Conservation (phyloP, 1,140 invertebrate species). For the Elysia chlorotica region DNA sequence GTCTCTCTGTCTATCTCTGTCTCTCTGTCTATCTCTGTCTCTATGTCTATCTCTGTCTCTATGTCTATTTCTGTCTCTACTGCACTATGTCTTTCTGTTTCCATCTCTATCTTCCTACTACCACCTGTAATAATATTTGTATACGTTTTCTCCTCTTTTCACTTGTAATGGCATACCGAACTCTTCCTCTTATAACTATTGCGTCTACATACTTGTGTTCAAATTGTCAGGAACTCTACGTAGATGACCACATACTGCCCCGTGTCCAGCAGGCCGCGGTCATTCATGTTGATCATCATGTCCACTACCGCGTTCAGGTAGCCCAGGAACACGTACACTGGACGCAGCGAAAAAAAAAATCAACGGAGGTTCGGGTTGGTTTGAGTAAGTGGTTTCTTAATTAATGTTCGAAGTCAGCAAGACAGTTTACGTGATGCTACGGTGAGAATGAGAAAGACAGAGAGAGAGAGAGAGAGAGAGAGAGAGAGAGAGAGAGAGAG, state of each 20-base stretch:
- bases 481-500: not conserved
- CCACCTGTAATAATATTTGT: no score
- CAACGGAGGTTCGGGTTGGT: no score
- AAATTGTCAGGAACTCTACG: slow-evolving; percentile 77
- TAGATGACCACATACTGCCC: slow-evolving; percentile 96
- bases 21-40: not conserved
- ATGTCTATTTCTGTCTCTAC: no score
- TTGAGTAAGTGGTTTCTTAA: no score
- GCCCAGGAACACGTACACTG: slow-evolving; percentile 93
- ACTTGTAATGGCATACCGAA: no score
- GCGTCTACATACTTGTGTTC: no score
- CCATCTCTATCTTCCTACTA: no score
- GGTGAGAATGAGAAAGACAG: not conserved
- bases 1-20: not conserved
- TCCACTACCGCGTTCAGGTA: slow-evolving; percentile 79
- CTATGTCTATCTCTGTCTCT: not conserved
- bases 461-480: slow-evolving; percentile 7
- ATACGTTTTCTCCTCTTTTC: no score
- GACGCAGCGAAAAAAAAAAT: slow-evolving; percentile 37
- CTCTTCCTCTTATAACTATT: no score
- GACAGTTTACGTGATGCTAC: no score
- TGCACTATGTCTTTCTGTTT: no score
- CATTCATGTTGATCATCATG: slow-evolving; percentile 89
- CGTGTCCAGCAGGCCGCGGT: slow-evolving; percentile 80
- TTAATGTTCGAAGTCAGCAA: no score